These are phyloP conservation scores for Zaprionus gabonicus DNA, from an alignment of 1,140 invertebrate genomes.

Conservation along the genomic window DNA sequence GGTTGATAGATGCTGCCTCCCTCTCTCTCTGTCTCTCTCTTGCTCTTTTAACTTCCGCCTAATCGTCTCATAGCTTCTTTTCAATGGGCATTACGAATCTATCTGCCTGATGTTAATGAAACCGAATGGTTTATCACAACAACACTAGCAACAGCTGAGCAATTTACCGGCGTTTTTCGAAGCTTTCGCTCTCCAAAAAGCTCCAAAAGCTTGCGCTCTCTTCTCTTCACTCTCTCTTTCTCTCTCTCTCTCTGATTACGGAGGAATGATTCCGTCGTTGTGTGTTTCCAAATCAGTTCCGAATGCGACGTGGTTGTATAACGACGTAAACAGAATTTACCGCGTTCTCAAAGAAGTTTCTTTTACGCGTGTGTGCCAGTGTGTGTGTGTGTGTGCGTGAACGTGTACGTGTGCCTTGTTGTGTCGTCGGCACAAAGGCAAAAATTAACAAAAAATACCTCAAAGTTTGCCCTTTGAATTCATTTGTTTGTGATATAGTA, in stretches of 20 bases:
- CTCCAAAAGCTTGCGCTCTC: slow-evolving; percentile 22
- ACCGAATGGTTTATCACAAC: slow-evolving; percentile 51
- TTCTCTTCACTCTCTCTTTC: background rate
- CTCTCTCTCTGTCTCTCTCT: slow-evolving; percentile 8
- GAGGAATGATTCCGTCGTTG: slow-evolving; percentile 1
- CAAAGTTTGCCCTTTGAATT: slow-evolving; percentile 41
- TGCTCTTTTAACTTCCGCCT: slow-evolving; percentile 57
- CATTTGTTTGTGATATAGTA: slow-evolving; percentile 22
- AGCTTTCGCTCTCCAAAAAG: slow-evolving; percentile 35
- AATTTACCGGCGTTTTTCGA: slow-evolving; percentile 40
- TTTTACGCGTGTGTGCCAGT: slow-evolving; percentile 21
- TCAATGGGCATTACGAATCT: slow-evolving; percentile 42
- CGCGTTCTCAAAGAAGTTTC: slow-evolving; percentile 35
- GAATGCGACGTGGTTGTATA: slow-evolving; percentile 82
- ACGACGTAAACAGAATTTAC: slow-evolving; percentile 60
- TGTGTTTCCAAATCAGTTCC: slow-evolving; percentile 53
- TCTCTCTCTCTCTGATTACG: background rate
- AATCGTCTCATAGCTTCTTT: slow-evolving; percentile 57
- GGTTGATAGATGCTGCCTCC: slow-evolving; percentile 16
- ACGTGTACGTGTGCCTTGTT: slow-evolving; percentile 15
- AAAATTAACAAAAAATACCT: slow-evolving; percentile 15
- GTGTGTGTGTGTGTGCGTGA: slow-evolving; percentile 14
- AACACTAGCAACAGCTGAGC: slow-evolving; percentile 49
- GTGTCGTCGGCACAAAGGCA: slow-evolving; percentile 35
- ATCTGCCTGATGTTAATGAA: slow-evolving; percentile 53